These are phyloP conservation scores for Anthoptus insignis DNA, from an alignment of 2,888 invertebrate genomes.

Conservation along the genomic window DNA sequence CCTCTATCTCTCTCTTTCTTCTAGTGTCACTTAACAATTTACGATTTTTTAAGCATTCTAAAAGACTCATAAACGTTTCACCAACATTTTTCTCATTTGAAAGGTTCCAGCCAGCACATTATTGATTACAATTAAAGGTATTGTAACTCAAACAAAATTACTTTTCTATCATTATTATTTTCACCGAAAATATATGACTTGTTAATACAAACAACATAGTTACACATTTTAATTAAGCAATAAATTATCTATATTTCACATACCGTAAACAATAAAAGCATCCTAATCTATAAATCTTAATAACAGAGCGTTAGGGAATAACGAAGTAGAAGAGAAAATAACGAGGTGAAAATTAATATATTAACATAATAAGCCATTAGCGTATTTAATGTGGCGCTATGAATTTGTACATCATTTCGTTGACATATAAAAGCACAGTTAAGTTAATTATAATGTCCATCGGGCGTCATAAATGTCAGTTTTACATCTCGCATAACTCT, in stretches of 20 bases:
- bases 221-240: too few species aligned
- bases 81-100: too few species aligned
- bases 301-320: background rate
- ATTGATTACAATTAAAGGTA: too few species aligned
- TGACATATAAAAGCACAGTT: conserved; percentile 66
- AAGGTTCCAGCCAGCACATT: too few species aligned
- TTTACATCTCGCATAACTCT: conserved; percentile 74
- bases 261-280: background rate
- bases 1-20: too few species aligned
- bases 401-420: conserved; percentile 66
- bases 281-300: background rate
- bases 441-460: conserved; percentile 76
- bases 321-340: background rate
- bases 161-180: too few species aligned
- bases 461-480: conserved; percentile 77
- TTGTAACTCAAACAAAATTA: too few species aligned
- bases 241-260: background rate
- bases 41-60: too few species aligned
- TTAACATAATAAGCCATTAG: conserved; percentile 60
- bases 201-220: too few species aligned
- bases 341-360: conserved; percentile 28
- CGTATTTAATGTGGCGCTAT: conserved; percentile 63
- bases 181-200: too few species aligned
- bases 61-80: too few species aligned
- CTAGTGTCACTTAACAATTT: too few species aligned